Evolutionary conservation across 1,140 invertebrate genomes (phyloP), one percentile per base, ranked within the genome.

Genomic region (Neodiprion lecontei): DNA sequence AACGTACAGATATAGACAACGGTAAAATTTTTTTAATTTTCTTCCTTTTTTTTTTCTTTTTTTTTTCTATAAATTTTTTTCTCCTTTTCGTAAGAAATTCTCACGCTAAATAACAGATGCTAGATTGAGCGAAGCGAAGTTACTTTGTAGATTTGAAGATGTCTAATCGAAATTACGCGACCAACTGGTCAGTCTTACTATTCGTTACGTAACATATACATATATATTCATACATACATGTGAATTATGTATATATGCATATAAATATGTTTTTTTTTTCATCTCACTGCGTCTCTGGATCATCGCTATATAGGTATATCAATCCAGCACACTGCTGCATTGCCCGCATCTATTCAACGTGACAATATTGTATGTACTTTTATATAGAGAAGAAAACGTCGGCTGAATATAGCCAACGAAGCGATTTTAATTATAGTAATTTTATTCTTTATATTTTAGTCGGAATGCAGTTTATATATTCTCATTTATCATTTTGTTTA

Each of bases 1-100:
- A 79, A 86, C 79, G 77, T 86, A 40, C 5, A 86, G 76, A 84
- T 72, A 79, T 87, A 86, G 84, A 82, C 83, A 85, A 86, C 78
- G 79, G 79, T 82, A 82, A 83, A 79, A 65, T 14, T 65, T 65
- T 3, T 14, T 21, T 65, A 65, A 3, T 14, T 65, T 65, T 65
- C 4, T 14, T 65, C 1, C 17, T 65, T 7, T 65, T 69, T 65
- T 69, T 69, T 28, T 47, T 12, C 5, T 5, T 71, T 70, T 61
- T 61, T 71, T 53, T 48, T n/a, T 69, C 47, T 12, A 21, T 68
- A 1, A 21, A 68, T 68, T 21, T 14, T 21, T 11, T 69, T 23
- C 40, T 12, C 21, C 21, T 69, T 69, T 69, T 47, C 17, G 10
- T 40, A 14, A 14, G 10, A 61, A 61, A 50, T 70, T 28, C 48